Conservation (phyloP, 2,113 vertebrate genomes). For the Platycercus adscitus region DNA sequence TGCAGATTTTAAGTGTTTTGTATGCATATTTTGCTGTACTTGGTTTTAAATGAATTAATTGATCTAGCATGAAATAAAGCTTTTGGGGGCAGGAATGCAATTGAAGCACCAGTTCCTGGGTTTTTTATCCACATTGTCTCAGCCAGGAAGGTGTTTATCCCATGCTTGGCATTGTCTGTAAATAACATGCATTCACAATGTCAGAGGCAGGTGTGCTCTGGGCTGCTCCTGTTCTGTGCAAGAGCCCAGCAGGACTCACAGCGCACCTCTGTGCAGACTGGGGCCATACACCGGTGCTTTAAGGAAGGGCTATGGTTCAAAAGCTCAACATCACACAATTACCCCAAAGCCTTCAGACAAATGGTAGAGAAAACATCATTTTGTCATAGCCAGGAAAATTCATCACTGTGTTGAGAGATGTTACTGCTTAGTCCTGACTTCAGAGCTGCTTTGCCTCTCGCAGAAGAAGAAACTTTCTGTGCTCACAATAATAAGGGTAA, state of each 20-base stretch:
- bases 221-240: not conserved
- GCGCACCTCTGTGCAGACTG: fast-evolving
- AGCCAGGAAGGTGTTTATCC: not conserved
- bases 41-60: not conserved
- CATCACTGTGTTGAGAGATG: not conserved
- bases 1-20: not conserved
- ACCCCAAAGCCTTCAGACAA: not conserved
- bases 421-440: not conserved
- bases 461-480: not conserved
- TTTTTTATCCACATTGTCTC: not conserved
- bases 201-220: fast-evolving
- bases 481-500: not conserved
- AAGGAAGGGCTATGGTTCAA: not conserved
- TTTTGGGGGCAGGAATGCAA: not conserved
- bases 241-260: not conserved
- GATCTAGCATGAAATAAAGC: not conserved
- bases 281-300: fast-evolving
- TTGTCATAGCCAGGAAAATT: not conserved
- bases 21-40: not conserved
- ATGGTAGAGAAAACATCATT: not conserved
- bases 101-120: not conserved
- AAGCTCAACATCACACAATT: not conserved
- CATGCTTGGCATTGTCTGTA: not conserved
- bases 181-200: fast-evolving
- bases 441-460: not conserved